Conservation (phyloP, 2,797 vertebrate species). For the Rhinella marina region DNA sequence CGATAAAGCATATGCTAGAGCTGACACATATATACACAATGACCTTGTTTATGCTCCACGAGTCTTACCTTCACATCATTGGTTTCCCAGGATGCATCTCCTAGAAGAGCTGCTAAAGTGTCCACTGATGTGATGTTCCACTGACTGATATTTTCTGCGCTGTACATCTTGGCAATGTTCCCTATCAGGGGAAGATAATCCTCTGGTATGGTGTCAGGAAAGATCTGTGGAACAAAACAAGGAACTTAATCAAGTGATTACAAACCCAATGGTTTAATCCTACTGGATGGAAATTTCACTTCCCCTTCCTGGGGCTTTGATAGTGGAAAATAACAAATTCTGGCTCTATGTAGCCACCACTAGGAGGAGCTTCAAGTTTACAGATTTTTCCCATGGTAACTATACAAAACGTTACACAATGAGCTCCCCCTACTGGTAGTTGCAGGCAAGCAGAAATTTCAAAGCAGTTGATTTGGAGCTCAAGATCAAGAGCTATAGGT, state of each 20-base stretch:
- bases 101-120: slow-evolving; percentile 50
- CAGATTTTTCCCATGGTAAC: not conserved
- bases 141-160: slow-evolving; percentile 32
- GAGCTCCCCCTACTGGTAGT: not conserved
- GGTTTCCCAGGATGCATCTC: slow-evolving; percentile 40
- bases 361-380: too few relatives aligned
- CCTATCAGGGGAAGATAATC: slow-evolving; percentile 55
- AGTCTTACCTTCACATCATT: slow-evolving; percentile 42
- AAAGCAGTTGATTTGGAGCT: not conserved
- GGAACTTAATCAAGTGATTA: too few relatives aligned
- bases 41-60: not conserved
- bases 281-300: too few relatives aligned
- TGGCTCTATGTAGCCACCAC: too few relatives aligned
- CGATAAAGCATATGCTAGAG: too few relatives aligned
- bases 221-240: slow-evolving; percentile 36
- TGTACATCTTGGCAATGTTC: slow-evolving; percentile 52
- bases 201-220: slow-evolving; percentile 30
- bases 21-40: not conserved
- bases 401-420: not conserved
- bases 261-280: not conserved
- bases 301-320: too few relatives aligned
- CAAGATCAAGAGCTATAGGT: too few relatives aligned
- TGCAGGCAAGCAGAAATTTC: not conserved
- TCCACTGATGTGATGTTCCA: slow-evolving; percentile 60
- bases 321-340: too few relatives aligned